These are phyloP conservation scores for Calyptomena viridis DNA, from an alignment of 2,113 vertebrate species.

Conservation along the genomic window DNA sequence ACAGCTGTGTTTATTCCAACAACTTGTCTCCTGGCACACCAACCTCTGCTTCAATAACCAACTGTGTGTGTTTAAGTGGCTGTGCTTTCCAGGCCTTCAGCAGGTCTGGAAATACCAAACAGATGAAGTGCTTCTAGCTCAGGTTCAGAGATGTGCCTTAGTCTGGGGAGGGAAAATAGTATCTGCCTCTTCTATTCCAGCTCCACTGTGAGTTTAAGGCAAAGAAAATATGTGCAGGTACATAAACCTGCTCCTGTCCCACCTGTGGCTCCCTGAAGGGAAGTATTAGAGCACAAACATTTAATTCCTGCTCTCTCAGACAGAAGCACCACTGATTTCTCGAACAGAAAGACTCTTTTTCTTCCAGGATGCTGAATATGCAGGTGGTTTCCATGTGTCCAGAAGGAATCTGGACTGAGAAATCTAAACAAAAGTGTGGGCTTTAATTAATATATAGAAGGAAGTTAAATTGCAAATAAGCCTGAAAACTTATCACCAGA, in stretches of 20 bases:
- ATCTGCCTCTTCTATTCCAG: neutral
- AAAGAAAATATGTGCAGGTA: neutral
- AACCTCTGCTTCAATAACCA: neutral
- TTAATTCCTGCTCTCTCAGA: neutral
- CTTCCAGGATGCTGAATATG: neutral
- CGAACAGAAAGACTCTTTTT: neutral
- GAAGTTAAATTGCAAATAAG: neutral
- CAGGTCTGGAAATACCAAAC: constrained; percentile 15
- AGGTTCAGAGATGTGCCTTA: neutral
- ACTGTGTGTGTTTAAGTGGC: neutral
- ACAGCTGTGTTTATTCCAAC: constrained; percentile 35
- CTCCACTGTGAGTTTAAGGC: neutral
- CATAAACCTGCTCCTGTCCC: neutral
- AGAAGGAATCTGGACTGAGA: neutral
- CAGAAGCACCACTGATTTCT: neutral
- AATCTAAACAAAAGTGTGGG: neutral
- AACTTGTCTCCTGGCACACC: neutral
- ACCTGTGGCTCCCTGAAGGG: neutral
- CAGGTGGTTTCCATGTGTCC: neutral
- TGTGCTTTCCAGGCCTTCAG: neutral
- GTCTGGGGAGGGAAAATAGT: neutral
- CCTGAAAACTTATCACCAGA: neutral
- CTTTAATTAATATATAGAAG: neutral
- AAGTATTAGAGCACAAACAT: neutral
- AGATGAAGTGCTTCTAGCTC: neutral